These are phyloP conservation scores for Scalopus aquaticus DNA, from an alignment of 2,113 vertebrate genomes.

Conservation along the genomic window DNA sequence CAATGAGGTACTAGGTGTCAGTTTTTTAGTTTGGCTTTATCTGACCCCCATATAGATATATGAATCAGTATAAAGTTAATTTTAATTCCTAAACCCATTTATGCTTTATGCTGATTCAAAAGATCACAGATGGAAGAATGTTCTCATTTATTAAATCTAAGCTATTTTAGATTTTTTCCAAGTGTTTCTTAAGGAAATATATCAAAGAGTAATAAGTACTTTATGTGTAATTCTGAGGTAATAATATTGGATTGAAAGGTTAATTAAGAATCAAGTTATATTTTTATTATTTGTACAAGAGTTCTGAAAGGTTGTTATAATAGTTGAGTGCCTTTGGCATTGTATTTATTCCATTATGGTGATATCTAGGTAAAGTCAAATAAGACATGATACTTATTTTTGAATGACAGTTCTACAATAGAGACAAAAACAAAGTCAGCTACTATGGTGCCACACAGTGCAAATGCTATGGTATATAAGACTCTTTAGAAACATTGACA, in stretches of 20 bases:
- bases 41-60: too few species aligned
- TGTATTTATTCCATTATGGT: not conserved
- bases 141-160: slow-evolving; percentile 40
- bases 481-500: not conserved
- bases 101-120: slow-evolving; percentile 46
- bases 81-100: too few species aligned
- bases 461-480: not conserved
- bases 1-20: too few species aligned
- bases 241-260: not conserved
- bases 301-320: not conserved
- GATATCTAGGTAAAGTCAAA: not conserved
- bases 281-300: not conserved
- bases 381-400: not conserved
- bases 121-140: not conserved
- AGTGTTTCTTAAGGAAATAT: not conserved
- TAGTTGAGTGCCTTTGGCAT: not conserved
- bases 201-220: not conserved
- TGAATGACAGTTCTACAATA: not conserved
- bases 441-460: not conserved
- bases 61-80: too few species aligned
- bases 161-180: not conserved
- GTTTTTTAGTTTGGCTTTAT: too few species aligned
- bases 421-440: not conserved
- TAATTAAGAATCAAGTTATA: not conserved
- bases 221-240: not conserved